Evolutionary conservation across 2,888 invertebrate genomes (phyloP).

Genomic region (Escarpia spicata): DNA sequence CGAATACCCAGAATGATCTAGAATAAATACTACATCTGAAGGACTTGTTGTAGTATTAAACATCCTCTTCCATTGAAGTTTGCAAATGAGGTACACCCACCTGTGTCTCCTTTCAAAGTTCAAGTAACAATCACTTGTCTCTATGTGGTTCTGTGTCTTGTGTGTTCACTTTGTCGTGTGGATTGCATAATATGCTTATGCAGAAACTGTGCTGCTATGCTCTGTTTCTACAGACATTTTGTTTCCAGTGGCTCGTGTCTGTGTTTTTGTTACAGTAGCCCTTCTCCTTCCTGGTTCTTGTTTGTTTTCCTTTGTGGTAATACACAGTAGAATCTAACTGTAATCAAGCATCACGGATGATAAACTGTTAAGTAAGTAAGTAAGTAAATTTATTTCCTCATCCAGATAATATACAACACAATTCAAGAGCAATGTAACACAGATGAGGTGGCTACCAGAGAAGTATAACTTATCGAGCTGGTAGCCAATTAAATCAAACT

Average conservation of each 20-base stretch:
- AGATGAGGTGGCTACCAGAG: no score
- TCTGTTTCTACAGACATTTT: no score
- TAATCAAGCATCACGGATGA: background rate
- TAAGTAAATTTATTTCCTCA: no score
- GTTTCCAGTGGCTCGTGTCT: background rate
- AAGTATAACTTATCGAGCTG: no score
- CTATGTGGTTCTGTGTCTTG: background rate
- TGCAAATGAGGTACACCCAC: background rate
- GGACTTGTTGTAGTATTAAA: conserved; percentile 3
- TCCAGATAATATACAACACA: no score
- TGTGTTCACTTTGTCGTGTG: background rate
- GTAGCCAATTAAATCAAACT: no score
- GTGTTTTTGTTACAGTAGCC: background rate
- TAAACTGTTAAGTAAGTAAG: no score
- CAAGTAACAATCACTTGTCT: background rate
- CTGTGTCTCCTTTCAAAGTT: background rate
- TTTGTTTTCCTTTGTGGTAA: background rate
- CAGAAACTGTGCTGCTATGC: background rate
- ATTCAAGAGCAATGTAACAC: no score
- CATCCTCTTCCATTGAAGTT: conserved; percentile 6
- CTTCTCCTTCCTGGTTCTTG: background rate
- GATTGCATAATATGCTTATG: background rate
- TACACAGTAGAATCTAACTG: background rate
- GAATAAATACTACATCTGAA: background rate
- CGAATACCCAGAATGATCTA: background rate